These are phyloP conservation scores for Psephotus haematonotus DNA, from an alignment of 2,113 vertebrate genomes.

Conservation along the genomic window DNA sequence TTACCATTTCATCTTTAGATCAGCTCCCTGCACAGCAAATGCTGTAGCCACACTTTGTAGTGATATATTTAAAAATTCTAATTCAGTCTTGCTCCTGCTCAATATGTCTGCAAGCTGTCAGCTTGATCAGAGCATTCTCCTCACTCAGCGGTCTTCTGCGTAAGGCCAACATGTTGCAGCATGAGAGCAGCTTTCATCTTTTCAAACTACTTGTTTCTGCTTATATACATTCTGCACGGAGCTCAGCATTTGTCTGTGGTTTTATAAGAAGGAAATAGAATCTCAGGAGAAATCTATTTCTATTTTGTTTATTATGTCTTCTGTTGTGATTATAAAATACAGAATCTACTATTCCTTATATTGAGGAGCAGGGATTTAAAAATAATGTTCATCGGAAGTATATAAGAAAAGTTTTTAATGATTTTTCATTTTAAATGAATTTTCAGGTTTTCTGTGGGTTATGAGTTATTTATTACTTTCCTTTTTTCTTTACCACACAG, in stretches of 20 bases:
- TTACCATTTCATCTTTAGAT: background rate
- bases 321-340: background rate
- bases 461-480: background rate
- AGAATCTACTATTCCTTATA: background rate
- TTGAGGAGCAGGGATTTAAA: background rate
- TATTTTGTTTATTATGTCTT: background rate
- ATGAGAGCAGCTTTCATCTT: background rate
- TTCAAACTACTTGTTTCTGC: background rate
- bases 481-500: background rate
- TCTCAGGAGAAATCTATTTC: background rate
- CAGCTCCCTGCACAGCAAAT: background rate
- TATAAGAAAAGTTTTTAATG: background rate
- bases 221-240: background rate
- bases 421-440: background rate
- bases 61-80: background rate
- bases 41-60: background rate
- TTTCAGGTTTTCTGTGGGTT: background rate
- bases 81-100: background rate
- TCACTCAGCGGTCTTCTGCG: background rate
- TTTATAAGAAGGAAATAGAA: background rate
- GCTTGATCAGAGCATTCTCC: background rate
- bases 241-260: background rate
- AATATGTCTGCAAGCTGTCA: background rate
- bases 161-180: background rate
- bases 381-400: background rate